Base-by-base conservation (phyloP, 2,888 invertebrate genomes). In the Lagria hirta region DNA sequence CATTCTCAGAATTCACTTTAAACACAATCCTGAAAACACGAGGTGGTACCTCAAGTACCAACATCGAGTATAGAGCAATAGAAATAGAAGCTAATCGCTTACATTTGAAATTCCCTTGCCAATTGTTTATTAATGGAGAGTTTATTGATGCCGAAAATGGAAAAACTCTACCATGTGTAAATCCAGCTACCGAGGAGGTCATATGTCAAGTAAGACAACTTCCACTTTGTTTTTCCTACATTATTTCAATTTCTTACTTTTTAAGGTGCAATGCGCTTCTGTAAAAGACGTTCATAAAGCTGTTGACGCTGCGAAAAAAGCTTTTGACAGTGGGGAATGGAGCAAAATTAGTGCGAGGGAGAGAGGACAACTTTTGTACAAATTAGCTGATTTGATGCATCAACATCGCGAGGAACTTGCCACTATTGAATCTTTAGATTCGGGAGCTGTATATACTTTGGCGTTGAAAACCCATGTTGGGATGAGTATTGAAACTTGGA, bases 401-500 rank as follows among this genome's bases (percentile, higher is more conserved):
- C 75, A 89, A 60, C 86, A 95, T 69, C 91, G 90, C 66, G 95
- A 96, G 67, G 96, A 98, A 65, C 71, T 98, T 54, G 97, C 97
- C 0, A 96, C 95, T 0, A 82, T 98, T 12, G 97, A 98, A 66
- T 82, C 87, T 0, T 77, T 96, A 1, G 97, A 97, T 71, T 93
- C 94, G 0, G 97, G 97, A 0, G 97, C 97, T 0, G 97, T 98
- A 0, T 98, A 97, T 73, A 97, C 97, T 0, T 73, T 98, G 28
- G 97, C 97, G 0, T 70, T 97, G 8, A 98, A 98, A 69, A 97
- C 97, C 0, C 97, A 97, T 72, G 78, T 98, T 3, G 97, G 97
- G 38, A 97, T 98, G 97, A 95, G 95, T 8, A 93, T 97, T 33
- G 95, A 96, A 65, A 93, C 93, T 0, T 96, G 95, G 91, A 76